Conservation (phyloP, 2,797 vertebrate species). For the Steatocranus sp. region DNA sequence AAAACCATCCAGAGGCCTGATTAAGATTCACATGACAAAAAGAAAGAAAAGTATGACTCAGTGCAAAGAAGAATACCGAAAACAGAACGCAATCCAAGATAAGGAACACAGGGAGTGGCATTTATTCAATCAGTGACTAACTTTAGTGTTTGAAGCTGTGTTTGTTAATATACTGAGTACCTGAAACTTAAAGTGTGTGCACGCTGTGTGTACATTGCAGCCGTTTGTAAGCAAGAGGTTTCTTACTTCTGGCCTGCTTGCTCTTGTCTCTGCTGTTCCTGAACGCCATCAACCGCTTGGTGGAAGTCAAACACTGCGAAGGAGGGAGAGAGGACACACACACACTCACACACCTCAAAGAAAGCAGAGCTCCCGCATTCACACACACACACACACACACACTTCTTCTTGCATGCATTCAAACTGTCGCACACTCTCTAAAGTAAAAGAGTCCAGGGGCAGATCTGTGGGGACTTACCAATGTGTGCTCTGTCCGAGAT, state of each 20-base stretch:
- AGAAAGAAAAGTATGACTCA: neutral
- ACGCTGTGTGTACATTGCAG: neutral
- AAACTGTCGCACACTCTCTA: neutral
- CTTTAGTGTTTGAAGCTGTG: neutral
- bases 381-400: neutral
- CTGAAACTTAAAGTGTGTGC: neutral
- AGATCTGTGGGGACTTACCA: conserved; percentile 76
- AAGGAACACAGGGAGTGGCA: neutral
- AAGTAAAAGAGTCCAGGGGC: neutral
- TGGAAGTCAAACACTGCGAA: conserved; percentile 97
- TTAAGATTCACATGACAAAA: neutral
- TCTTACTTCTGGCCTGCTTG: conserved; percentile 89
- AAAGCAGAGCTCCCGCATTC: conserved; percentile 29
- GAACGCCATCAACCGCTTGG: conserved; percentile 96
- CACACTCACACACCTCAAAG: conserved; percentile 60
- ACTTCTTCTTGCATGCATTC: neutral
- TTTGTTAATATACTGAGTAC: neutral
- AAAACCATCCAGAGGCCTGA: neutral
- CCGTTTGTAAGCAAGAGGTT: neutral
- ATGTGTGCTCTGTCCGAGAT: conserved; percentile 99
- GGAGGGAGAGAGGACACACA: conserved; percentile 62
- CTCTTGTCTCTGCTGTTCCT: conserved; percentile 95
- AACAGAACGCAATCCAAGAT: neutral
- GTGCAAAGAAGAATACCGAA: neutral
- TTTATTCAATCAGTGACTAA: neutral